Evolutionary conservation across 2,888 invertebrate genomes (phyloP).

Genomic region (Cerastis rubricosa): DNA sequence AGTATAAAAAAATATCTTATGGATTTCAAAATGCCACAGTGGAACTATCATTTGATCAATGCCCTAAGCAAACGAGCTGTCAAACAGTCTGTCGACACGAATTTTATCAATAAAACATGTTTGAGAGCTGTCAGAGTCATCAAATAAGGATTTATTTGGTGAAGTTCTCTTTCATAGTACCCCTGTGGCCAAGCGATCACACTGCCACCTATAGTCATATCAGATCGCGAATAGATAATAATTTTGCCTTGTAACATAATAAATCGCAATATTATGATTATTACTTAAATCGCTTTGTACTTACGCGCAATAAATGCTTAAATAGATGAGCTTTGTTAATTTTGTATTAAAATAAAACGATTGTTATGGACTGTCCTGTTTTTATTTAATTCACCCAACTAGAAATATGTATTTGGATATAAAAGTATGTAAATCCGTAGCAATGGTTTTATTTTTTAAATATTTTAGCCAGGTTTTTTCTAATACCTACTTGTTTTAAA

Average conservation of each 20-base stretch:
- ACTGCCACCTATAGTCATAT: constrained; percentile 50
- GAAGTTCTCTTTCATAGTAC: not conserved
- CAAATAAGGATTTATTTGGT: not conserved
- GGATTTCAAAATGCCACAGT: constrained; percentile 6
- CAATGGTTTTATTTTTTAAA: constrained; percentile 50
- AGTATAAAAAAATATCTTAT: not conserved
- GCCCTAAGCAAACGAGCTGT: not conserved
- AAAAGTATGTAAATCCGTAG: constrained; percentile 39
- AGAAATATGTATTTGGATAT: not conserved
- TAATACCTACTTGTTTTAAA: not conserved
- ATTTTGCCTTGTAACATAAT: constrained; percentile 55
- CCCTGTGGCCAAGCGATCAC: constrained; percentile 19
- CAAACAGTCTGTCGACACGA: not conserved
- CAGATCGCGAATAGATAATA: constrained; percentile 18
- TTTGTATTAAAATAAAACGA: constrained; percentile 58
- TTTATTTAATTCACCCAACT: constrained; percentile 42
- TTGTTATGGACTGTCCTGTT: constrained; percentile 56
- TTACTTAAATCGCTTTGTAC: constrained; percentile 69
- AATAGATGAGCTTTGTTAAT: constrained; percentile 52
- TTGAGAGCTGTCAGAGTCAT: not conserved
- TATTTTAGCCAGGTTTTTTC: not conserved
- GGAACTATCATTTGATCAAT: not conserved
- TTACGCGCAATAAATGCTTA: constrained; percentile 63
- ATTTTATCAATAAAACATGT: not conserved
- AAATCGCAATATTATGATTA: constrained; percentile 23